Base-by-base conservation (phyloP, 2,888 invertebrate genomes). In the Apocheima hispidaria region DNA sequence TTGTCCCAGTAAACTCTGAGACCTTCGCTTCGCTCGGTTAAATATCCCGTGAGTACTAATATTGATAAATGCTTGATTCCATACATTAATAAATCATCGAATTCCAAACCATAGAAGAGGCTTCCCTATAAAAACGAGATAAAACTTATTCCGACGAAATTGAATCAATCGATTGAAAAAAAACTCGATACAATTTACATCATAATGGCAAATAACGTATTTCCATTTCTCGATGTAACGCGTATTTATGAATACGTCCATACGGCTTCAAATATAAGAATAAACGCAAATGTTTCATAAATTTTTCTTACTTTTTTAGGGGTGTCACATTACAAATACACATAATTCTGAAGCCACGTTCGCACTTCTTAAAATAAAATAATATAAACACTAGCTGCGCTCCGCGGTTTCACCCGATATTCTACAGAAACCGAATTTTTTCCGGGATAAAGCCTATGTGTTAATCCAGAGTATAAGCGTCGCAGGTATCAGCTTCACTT, bases 181-280 rank as follows among this genome's bases (percentile, higher is more conserved):
- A 52, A 50, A 56, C 40, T 35, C 49, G 49, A 56, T 56, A 49
- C 49, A 30, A 28, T 40, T 18, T 38, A 54, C 40, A 51, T 40
- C 12, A 41, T 51, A 51, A 40, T 20, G 14, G 38, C 50, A 18
- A 38, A 50, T 40, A 51, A 51, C 51, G 30, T 28, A 51, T 51
- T 51, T 40, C 36, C 49, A 36, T 36, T 50, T 50, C 36, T 41
- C 40, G 40, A 7, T 38, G 23, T 51, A 35, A 51, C 18, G 51
- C 18, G 26, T 51, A 28, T 46, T 54, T 54, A 54, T 54, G 58
- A 53, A 54, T 55, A 52, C 33, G 48, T 10, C 14, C 41, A 21
- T 51, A 51, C 40, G 60, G 48, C 51, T 44, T 63, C 60, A 60
- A 50, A 65, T 60, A 60, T 58, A 54, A 41, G 48, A 60, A 65